Base-by-base conservation (phyloP, 64 coral and sea anemone genomes). In the Dendrophyllia cribrosa region DNA sequence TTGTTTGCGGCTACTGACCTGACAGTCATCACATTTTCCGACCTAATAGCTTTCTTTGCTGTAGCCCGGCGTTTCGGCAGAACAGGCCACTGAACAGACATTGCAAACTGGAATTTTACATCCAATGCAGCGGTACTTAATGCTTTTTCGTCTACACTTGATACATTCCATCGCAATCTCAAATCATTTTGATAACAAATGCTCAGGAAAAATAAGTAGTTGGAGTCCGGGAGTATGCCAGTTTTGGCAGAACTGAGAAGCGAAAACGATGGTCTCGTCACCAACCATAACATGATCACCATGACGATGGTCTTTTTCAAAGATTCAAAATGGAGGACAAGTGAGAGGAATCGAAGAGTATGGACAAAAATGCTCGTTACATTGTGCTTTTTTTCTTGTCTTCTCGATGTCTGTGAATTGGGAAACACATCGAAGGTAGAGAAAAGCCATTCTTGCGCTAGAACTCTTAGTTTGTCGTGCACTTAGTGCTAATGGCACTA, bases 51-150 rank as follows among this genome's bases (percentile, higher is more conserved):
- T 73, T 48, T 91, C 67, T 60, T 91, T 66, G 52, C 78, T 70
- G 70, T 91, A 91, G 44, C 89, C 77, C 17, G 89, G 89, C 19
- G 89, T 91, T 91, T 84, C 79, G 4, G 52, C 53, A 17, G 89
- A 84, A 74, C 89, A 91, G 82, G 68, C 50, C 8, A 74, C 51
- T 26, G 89, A 91, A 51, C 66, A 82, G 56, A 72, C 66, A 71
- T 91, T 91, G 60, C 88, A 90, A 51, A 81, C 79, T 47, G 75
- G 88, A 66, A 23, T 81, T 69, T 91, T 91, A 58, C 89, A 91
- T 70, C 17, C 48, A 72, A 83, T 91, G 24, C 77, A 91, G 24
- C 48, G 77, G 26, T 91, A 91, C 71, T 91, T 91, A 49, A 70
- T 91, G 23, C 55, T 43, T 91, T 52, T 91, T 72, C 76, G 76